phyloP scores from a whole-genome alignment of 2,888 invertebrate genomes.

The Lacanobia oleracea region DNA sequence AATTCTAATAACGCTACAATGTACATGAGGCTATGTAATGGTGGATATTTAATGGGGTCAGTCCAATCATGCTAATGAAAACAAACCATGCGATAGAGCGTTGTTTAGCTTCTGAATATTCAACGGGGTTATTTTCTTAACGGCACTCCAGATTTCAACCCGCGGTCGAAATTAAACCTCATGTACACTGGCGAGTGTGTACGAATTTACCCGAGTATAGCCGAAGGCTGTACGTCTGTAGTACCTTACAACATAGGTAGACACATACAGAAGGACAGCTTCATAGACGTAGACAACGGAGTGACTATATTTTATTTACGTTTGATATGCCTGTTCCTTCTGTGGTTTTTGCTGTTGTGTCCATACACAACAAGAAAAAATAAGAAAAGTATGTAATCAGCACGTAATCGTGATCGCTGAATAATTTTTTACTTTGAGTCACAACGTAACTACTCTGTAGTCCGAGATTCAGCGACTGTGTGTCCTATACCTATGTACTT shows the following conservation, averaged over 20 bases:
- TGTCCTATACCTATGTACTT: no score
- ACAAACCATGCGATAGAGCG: constrained; percentile 85
- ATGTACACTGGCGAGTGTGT: constrained; percentile 69
- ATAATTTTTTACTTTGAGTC: no score
- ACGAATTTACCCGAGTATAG: constrained; percentile 33
- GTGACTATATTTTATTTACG: neutral
- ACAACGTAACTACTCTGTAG: no score
- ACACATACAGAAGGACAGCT: constrained; percentile 7
- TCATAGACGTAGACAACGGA: neutral
- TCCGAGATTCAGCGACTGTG: no score
- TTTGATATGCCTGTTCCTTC: neutral
- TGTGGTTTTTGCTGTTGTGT: neutral
- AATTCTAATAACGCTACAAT: constrained; percentile 67
- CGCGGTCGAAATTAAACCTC: constrained; percentile 77
- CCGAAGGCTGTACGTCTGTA: constrained; percentile 20
- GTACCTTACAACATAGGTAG: neutral
- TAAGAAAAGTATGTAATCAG: no score
- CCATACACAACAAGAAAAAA: no score
- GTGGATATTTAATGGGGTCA: constrained; percentile 83
- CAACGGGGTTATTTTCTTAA: constrained; percentile 86
- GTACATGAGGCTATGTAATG: constrained; percentile 69
- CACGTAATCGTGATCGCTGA: no score
- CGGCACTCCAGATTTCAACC: constrained; percentile 81
- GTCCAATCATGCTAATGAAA: constrained; percentile 89
- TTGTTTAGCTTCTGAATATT: constrained; percentile 85